phyloP scores from a whole-genome alignment of 2,888 invertebrate genomes.

The Zaprionus bogoriensis region DNA sequence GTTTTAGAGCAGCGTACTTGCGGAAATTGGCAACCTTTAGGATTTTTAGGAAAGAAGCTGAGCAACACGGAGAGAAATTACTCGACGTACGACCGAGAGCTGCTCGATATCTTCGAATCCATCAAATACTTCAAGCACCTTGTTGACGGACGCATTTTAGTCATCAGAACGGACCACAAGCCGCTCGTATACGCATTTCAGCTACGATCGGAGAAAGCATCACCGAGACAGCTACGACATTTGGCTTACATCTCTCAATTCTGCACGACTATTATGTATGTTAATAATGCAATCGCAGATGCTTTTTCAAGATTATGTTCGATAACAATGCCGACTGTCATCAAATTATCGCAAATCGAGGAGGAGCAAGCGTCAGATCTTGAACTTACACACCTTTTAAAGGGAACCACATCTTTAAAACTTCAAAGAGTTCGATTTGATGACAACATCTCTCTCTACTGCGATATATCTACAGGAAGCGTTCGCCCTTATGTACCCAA shows the following conservation, averaged over 20 bases:
- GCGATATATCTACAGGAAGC: not conserved
- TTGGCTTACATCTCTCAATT: not conserved
- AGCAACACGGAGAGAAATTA: no score
- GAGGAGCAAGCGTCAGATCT: not conserved
- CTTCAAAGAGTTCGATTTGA: not conserved
- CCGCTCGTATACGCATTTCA: not conserved
- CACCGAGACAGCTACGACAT: not conserved
- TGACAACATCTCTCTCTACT: not conserved
- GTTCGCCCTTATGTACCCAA: not conserved
- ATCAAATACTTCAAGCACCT: slow-evolving; percentile 12
- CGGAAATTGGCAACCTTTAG: no score
- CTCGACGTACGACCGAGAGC: no score
- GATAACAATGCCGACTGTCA: not conserved
- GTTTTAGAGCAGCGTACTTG: no score
- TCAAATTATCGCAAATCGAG: not conserved
- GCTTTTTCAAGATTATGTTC: not conserved
- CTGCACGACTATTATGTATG: not conserved
- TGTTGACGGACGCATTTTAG: not conserved
- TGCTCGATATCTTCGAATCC: slow-evolving; percentile 4
- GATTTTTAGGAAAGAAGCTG: no score
- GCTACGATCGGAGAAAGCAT: slow-evolving; percentile 4
- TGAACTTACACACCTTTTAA: not conserved
- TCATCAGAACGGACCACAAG: not conserved
- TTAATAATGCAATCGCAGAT: not conserved
- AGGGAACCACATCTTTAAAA: not conserved